Base-by-base conservation (phyloP, 2,797 vertebrate species). In the Myripristis jacobus region DNA sequence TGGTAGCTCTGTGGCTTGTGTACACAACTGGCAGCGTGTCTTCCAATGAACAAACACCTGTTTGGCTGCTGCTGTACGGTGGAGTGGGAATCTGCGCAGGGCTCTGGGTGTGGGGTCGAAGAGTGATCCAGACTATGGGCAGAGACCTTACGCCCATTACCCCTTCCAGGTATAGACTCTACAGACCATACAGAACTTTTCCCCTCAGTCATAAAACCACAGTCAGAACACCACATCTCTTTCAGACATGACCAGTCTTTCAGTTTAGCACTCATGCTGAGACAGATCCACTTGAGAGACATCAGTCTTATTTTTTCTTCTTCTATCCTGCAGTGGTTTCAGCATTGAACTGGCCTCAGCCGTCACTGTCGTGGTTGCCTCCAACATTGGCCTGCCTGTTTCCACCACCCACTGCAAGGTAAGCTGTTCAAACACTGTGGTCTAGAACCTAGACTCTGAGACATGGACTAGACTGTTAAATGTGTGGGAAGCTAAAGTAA, bases 361-460 rank as follows among this genome's bases (percentile, higher is more conserved):
- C 0, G 69, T 99, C 81, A 99, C 98, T 0, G 98, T 99, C 70
- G 95, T 99, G 46, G 94, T 97, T 0, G 98, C 98, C 12, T 99
- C 98, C 3, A 99, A 99, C 54, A 90, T 99, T 3, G 97, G 98
- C 36, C 95, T 99, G 84, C 98, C 98, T 66, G 96, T 99, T 85
- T 99, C 98, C 87, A 99, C 98, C 3, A 99, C 98, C 18, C 98
- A 99, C 88, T 99, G 98, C 92, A 99, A 99, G 95, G 97, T 99
- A 94, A 92, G 80, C 60, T 59, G 55, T 50, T 48, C 80, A 84
- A 66, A 87, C 74, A 48, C 73, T 84, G 82, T 55, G 85, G 86
- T 86, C 67, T 59, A 66, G 55, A 43, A 80, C 53, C 51, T 43
- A 48, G 63, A 83, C 82, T 19, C 31, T 38, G 44, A 76, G 78